These are phyloP conservation scores for Caranx ignobilis DNA, from an alignment of 2,113 vertebrate species.

Conservation along the genomic window DNA sequence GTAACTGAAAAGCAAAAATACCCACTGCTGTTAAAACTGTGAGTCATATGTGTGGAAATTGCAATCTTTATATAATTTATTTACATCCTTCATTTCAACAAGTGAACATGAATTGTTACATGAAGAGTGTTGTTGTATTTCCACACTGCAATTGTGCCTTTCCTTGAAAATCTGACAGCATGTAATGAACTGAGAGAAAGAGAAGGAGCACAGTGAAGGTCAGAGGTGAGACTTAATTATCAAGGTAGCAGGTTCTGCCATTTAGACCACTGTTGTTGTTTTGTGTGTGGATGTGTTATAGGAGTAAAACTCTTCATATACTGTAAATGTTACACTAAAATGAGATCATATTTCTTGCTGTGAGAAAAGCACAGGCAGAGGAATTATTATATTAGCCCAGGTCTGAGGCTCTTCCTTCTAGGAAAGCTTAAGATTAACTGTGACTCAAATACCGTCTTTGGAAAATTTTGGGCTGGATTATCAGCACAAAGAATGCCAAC, in stretches of 20 bases:
- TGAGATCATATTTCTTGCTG: constrained; percentile 33
- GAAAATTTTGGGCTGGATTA: constrained; percentile 59
- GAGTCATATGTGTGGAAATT: too few relatives aligned
- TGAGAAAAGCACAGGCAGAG: constrained; percentile 10
- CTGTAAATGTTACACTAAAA: constrained; percentile 18
- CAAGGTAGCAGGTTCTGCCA: background rate
- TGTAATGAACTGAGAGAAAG: too few relatives aligned
- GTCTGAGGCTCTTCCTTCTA: constrained; percentile 58
- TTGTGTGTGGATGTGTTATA: background rate
- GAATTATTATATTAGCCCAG: constrained; percentile 56
- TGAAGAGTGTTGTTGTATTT: too few relatives aligned
- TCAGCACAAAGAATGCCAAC: constrained; percentile 57
- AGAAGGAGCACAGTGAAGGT: background rate
- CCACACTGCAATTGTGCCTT: too few relatives aligned
- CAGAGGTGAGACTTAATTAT: background rate
- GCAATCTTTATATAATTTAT: too few relatives aligned
- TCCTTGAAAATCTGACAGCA: too few relatives aligned
- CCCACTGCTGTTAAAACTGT: too few relatives aligned
- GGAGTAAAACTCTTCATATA: constrained; percentile 1
- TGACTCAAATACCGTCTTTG: constrained; percentile 66
- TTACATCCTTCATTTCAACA: too few relatives aligned
- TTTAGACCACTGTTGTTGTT: background rate
- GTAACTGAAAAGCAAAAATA: too few relatives aligned
- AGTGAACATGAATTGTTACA: too few relatives aligned
- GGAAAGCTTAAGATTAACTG: constrained; percentile 72